Evolutionary conservation across 2,113 vertebrate species (phyloP), one percentile per base, ranked within the genome.

Genomic region (Oxyruncus cristatus): DNA sequence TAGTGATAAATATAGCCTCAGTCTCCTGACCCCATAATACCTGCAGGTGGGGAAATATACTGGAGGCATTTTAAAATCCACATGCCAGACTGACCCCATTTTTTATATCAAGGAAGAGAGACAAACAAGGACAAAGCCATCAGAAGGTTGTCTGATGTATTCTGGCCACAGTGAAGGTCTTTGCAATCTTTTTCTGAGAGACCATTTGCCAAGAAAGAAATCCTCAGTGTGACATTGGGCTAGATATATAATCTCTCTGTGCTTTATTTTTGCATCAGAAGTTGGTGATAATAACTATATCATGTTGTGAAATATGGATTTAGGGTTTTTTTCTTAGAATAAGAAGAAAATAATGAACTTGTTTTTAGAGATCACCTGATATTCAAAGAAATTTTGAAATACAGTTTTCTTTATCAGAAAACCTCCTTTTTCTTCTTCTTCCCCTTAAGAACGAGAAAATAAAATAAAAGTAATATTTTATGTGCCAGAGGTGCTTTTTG

Each of bases 81-180:
- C 85, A 74, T 95, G 75, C 30, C 85, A 88, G 88, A 68, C 8
- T 92, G 90, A 92, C 75, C 92, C 59, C 78, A 94, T 96, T 95
- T 95, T 94, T 96, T 88, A 88, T 41, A 66, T 27, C 41, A 80
- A 73, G 85, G 88, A 89, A 85, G 62, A 59, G 49, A 93, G 78
- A 85, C 67, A 85, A 82, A 85, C 89, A 94, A 96, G 87, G 93
- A 96, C 94, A 96, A 95, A 96, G 35, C 71, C 75, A 93, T 91
- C 87, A 92, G 87, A 93, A 91, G 62, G 28, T 33, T 95, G 63
- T 93, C 59, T 93, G 94, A 93, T 96, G 67, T 93, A 93, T 96
- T 85, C 46, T 92, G 67, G 71, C 37, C 82, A 79, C 74, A 88
- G 28, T 37, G 85, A 94, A 93, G 63, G 82, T 74, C 72, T 88